Percentiles rank a stretch among this genome's conserved stretches.
Evolutionary conservation across 1,140 invertebrate genomes (phyloP).

Genomic region (Achroia grisella): DNA sequence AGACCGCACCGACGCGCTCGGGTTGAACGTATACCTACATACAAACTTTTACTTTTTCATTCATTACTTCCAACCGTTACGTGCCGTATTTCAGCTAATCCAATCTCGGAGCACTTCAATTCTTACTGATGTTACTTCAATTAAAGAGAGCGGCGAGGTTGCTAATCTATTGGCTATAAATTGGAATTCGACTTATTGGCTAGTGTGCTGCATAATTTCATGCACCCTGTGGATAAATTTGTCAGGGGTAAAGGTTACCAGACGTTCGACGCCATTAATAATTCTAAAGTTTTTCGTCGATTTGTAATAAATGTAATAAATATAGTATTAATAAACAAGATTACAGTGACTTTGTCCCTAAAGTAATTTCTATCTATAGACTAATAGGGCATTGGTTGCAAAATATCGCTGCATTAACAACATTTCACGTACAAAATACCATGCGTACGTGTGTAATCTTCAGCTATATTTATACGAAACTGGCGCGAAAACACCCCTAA

Average conservation of each 20-base stretch:
- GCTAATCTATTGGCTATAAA: constrained; percentile 52
- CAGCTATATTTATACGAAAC: constrained; percentile 42
- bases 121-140: constrained; percentile 25
- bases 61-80: constrained; percentile 12
- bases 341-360: no score
- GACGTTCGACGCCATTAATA: no score
- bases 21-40: constrained; percentile 4
- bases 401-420: neutral
- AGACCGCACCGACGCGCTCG: constrained; percentile 4
- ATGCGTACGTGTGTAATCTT: constrained; percentile 33
- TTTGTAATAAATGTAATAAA: no score
- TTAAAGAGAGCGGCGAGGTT: constrained; percentile 43
- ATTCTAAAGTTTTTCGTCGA: no score
- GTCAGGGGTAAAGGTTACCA: no score
- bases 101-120: constrained; percentile 46
- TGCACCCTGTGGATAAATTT: constrained; percentile 24
- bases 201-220: constrained; percentile 32
- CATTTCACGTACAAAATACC: constrained; percentile 5
- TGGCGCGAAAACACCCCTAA: constrained; percentile 51
- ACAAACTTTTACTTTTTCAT: constrained; percentile 15
- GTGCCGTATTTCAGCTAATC: constrained; percentile 22
- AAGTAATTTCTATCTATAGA: neutral
- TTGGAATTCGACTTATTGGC: constrained; percentile 34
- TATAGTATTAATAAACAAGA: no score
- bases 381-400: neutral